Evolutionary conservation across 30 jellyfish, hydroid and myxozoan genomes (phyloP).

Genomic region (Chrysaora quinquecirrha): DNA sequence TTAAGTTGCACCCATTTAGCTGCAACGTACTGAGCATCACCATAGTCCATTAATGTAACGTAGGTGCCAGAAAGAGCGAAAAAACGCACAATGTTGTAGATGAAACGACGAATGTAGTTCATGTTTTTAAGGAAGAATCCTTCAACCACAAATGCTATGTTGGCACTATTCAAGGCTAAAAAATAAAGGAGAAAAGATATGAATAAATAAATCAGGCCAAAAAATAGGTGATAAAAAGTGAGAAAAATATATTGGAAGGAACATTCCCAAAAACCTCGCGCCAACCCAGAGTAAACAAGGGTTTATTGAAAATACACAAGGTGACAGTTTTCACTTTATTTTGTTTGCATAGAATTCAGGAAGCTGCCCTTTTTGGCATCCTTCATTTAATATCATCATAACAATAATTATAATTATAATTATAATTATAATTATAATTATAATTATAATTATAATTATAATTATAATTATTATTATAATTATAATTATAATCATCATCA

Average conservation of each 20-base stretch:
- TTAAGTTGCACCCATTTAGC: slow-evolving; percentile 65
- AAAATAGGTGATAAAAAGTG: background rate
- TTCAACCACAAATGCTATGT: slow-evolving; percentile 68
- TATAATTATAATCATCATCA: no score
- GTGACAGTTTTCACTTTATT: background rate
- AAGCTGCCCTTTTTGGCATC: background rate
- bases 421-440: no score
- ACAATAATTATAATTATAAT: no score
- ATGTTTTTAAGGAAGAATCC: slow-evolving; percentile 65
- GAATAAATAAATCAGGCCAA: background rate
- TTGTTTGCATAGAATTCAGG: background rate
- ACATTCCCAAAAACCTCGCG: background rate
- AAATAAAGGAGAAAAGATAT: background rate
- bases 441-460: no score
- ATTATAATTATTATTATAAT: no score
- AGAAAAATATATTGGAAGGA: background rate
- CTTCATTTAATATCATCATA: no score
- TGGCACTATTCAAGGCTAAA: slow-evolving; percentile 61
- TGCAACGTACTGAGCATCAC: slow-evolving; percentile 68
- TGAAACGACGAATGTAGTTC: slow-evolving; percentile 57
- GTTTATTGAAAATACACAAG: no score
- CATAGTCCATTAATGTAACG: slow-evolving; percentile 66
- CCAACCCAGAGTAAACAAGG: background rate
- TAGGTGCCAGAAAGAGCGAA: slow-evolving; percentile 70
- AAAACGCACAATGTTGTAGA: slow-evolving; percentile 69